A percentile compares a stretch with the other conserved stretches of the same genome.
Evolutionary conservation across 2,888 invertebrate genomes (phyloP).

Genomic region (Sabatieria punctata): DNA sequence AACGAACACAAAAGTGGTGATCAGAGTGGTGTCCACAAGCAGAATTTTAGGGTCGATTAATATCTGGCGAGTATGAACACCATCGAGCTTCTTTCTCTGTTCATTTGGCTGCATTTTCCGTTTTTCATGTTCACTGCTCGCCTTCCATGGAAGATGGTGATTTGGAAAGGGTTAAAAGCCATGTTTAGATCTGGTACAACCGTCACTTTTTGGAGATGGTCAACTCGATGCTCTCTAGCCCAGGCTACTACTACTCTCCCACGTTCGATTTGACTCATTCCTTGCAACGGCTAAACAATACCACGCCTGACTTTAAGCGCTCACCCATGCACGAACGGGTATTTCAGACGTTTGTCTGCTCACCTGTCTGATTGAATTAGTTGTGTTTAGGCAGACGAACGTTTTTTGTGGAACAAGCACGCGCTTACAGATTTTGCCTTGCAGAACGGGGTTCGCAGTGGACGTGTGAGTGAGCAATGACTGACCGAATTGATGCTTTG

Average conservation of each 20-base stretch:
- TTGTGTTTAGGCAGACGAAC: conserved; percentile 47
- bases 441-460: conserved; percentile 47
- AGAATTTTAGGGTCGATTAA: too few species aligned
- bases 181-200: conserved; percentile 48
- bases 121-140: too few species aligned
- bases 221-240: conserved; percentile 58
- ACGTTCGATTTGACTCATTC: conserved; percentile 74
- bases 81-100: too few species aligned
- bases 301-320: conserved; percentile 62
- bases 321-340: conserved; percentile 36
- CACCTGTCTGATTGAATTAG: conserved; percentile 11
- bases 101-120: not conserved
- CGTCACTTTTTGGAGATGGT: conserved; percentile 66
- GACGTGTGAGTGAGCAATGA: not conserved
- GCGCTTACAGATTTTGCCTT: conserved; percentile 53
- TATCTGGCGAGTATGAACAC: too few species aligned
- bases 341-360: too few species aligned
- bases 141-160: too few species aligned
- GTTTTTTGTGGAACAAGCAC: conserved; percentile 85
- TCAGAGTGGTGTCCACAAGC: too few species aligned
- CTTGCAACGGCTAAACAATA: conserved; percentile 38
- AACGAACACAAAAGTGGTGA: too few species aligned
- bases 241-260: conserved; percentile 80
- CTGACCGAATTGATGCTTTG: not conserved
- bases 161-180: too few species aligned